A percentile compares a stretch with the other conserved stretches of the same genome.
Conservation (phyloP, 2,888 invertebrate genomes). For the Scrobipalpa costella region DNA sequence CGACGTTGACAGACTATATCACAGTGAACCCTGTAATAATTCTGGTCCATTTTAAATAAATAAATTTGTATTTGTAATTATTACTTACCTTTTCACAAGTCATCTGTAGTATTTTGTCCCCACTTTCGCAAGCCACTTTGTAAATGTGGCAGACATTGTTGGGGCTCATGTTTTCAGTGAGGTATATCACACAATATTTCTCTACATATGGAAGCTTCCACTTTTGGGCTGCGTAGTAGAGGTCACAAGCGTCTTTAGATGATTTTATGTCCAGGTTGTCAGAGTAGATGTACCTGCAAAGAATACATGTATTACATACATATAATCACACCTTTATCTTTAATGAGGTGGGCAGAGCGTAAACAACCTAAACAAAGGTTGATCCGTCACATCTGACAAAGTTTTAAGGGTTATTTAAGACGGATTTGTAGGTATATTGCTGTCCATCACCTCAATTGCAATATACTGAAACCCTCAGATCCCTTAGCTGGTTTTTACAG, state of each 20-base stretch:
- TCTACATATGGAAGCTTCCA: slow-evolving; percentile 10
- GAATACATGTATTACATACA: neutral
- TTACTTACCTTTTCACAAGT: slow-evolving; percentile 16
- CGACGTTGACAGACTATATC: no score
- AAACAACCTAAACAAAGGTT: no score
- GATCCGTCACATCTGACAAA: no score
- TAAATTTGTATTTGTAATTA: no score
- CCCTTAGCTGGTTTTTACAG: no score
- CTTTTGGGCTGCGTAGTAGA: slow-evolving; percentile 11
- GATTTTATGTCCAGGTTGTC: slow-evolving; percentile 22
- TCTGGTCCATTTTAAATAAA: no score
- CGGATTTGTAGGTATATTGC: no score
- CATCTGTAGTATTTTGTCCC: neutral
- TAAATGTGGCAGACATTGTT: slow-evolving; percentile 21
- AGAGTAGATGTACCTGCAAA: slow-evolving; percentile 25
- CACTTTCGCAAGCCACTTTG: slow-evolving; percentile 7
- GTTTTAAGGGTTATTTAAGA: neutral
- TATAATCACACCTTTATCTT: no score
- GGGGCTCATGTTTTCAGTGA: neutral
- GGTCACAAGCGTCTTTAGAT: slow-evolving; percentile 13
- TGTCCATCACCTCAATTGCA: no score
- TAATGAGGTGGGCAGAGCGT: no score
- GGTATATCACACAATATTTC: neutral
- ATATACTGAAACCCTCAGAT: no score
- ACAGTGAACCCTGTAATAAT: no score